phyloP scores from a whole-genome alignment of 1,140 invertebrate species.

The Drosophila leontia region DNA sequence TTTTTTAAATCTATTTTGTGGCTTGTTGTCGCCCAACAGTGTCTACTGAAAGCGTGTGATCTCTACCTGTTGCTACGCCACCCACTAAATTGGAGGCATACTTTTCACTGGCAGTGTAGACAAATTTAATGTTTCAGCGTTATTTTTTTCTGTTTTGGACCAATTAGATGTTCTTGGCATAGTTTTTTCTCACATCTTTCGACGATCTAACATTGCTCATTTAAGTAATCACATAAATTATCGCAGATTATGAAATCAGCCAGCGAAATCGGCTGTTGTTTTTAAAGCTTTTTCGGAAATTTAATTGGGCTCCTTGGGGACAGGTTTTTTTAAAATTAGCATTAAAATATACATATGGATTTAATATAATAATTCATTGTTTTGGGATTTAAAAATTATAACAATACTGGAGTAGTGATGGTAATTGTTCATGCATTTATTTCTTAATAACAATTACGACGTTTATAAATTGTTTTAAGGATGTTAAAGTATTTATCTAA shows the following conservation, averaged over 20 bases:
- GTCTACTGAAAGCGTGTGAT: constrained; percentile 2
- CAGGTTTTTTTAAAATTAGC: not conserved
- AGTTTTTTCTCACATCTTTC: constrained; percentile 64
- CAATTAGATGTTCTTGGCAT: constrained; percentile 81
- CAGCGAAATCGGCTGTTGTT: constrained; percentile 30
- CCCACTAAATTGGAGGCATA: constrained; percentile 21
- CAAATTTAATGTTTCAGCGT: constrained; percentile 40
- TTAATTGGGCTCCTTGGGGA: constrained; percentile 18
- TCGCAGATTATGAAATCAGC: constrained; percentile 67
- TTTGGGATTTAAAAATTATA: not conserved
- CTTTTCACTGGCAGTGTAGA: constrained; percentile 41
- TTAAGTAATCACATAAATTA: constrained; percentile 82
- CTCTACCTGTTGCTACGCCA: constrained; percentile 54
- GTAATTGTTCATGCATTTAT: not conserved
- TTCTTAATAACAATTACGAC: not conserved
- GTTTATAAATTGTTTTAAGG: not conserved
- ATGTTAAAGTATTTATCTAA: not conserved
- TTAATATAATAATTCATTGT: not conserved
- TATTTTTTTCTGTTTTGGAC: constrained; percentile 42
- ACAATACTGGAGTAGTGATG: too few relatives aligned
- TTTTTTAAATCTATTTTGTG: constrained; percentile 59
- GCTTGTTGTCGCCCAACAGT: constrained; percentile 55
- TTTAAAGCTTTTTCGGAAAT: not conserved
- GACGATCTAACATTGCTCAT: constrained; percentile 69
- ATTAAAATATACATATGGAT: not conserved